Evolutionary conservation across 2,113 vertebrate genomes (phyloP), one percentile per base, ranked within the genome.

Genomic region (Daboia siamensis): DNA sequence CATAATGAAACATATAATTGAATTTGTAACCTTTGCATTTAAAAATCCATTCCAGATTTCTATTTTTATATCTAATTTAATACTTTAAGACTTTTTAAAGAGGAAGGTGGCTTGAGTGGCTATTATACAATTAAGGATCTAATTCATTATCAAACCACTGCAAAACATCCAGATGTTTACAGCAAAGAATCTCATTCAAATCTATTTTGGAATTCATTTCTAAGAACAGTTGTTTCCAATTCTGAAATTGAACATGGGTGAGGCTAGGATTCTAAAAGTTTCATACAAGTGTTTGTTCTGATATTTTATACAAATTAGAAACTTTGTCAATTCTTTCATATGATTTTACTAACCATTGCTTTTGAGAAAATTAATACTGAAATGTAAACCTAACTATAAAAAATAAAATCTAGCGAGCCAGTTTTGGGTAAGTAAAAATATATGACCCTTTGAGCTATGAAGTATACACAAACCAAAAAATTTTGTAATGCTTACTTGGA

Each of bases 401-500:
- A 80, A 55, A 20, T 52, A 90, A 64, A 91, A 46, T 33, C 10
- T 48, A 54, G 9, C 12, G 3, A 61, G 33, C 11, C 1, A 24
- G 20, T 20, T 26, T 56, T 9, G 4, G 20, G 5, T 23, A 87
- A 91, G 33, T 23, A 26, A 26, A 61, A 87, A 69, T 23, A 8
- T 39, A 87, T 12, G 24, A 29, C 12, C 21, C 13, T 80, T 51
- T 4, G 23, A 61, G 44, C 12, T 2, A 61, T 13, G 17, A 64
- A 48, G 24, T 5, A 69, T 33, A 91, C 57, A 64, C 29, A 8
- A 80, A 10, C 11, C 8, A 89, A 26, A 74, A 44, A 20, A 80
- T 0, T 12, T 15, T 11, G 87, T 80, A 17, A 93, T 20, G 95
- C 98, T 99, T 97, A 99, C 98, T 99, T 95, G 99, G 99, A 95